These are phyloP conservation scores for Serranus cabrilla DNA, from an alignment of 2,797 vertebrate species.

Conservation along the genomic window DNA sequence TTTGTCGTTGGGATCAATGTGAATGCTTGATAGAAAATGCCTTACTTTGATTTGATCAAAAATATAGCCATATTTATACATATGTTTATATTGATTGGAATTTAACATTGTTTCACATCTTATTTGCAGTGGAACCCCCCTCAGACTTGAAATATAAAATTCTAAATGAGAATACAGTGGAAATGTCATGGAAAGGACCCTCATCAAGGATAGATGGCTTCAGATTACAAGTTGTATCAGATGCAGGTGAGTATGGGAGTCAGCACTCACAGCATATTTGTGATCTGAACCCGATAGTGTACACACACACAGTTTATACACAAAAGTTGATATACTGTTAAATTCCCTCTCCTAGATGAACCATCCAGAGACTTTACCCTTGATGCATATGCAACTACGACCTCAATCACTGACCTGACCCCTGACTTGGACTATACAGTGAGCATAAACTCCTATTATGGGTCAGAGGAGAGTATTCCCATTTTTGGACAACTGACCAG, in stretches of 20 bases:
- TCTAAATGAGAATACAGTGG: constrained; percentile 98
- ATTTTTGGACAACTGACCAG: constrained; percentile 97
- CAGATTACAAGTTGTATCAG: constrained; percentile 93
- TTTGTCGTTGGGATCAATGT: constrained; percentile 96
- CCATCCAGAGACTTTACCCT: constrained; percentile 92
- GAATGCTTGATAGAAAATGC: constrained; percentile 78
- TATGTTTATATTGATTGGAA: constrained; percentile 41
- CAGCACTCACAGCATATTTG: background rate
- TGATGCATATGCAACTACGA: constrained; percentile 88
- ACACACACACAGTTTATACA: background rate
- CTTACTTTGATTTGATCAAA: constrained; percentile 22
- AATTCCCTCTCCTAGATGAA: constrained; percentile 85
- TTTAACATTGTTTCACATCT: constrained; percentile 77
- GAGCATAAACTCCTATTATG: constrained; percentile 91
- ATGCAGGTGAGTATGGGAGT: constrained; percentile 87
- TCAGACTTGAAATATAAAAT: constrained; percentile 99
- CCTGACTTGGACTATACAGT: constrained; percentile 94
- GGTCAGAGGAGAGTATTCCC: constrained; percentile 93
- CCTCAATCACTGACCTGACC: constrained; percentile 91
- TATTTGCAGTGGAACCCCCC: constrained; percentile 96
- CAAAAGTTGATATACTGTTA: constrained; percentile 12
- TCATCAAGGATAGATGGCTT: constrained; percentile 91
- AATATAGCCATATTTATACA: constrained; percentile 63
- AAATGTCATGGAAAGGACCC: constrained; percentile 96
- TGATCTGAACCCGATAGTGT: background rate